Base-by-base conservation (phyloP, 2,113 vertebrate species). In the Empidonax traillii region DNA sequence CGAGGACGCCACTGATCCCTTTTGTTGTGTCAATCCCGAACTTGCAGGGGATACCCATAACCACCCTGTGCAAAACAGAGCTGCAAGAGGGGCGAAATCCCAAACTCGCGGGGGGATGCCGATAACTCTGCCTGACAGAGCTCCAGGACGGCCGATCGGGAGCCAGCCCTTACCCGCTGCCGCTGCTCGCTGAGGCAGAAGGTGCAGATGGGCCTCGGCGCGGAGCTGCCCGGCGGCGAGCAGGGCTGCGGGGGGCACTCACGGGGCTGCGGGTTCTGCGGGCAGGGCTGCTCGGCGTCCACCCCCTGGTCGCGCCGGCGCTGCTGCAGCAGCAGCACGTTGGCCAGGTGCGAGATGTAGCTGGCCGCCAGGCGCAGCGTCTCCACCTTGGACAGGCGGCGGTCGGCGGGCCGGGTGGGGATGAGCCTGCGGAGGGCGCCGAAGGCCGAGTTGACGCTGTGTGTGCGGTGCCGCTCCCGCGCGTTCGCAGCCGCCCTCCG, bases 111-210 rank as follows among this genome's bases (percentile, higher is more conserved):
- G 12, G 7, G 12, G 3, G 1, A 8, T 4, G 3, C n/a, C 20
- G 6, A 5, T 0, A 35, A 5, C 22, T n/a, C 18, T 19, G 22
- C 63, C 2, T 2, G 1, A 4, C 6, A 6, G 35, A 3, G 12
- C 44, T 41, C 27, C 17, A 0, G 2, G 10, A 4, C 53, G 3
- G 6, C 11, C 13, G 30, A 22, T 1, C 2, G 9, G 53, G 3
- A 4, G 51, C 15, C 35, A 28, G 33, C 61, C 94, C 98, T 99
- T 95, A 99, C 99, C 98, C 97, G 91, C 94, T 98, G 98, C 93
- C 98, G 98, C 96, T 98, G 99, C 81, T 98, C 98, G 95, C 99
- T 96, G 68, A 99, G 98, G 94, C 99, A 99, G 97, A 99, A 99
- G 31, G 99, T 99, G 97, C 99, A 99, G 96, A 99, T 99, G 84